These are phyloP conservation scores for Anoplius nigerrimus DNA, from an alignment of 2,888 invertebrate species.

Conservation along the genomic window DNA sequence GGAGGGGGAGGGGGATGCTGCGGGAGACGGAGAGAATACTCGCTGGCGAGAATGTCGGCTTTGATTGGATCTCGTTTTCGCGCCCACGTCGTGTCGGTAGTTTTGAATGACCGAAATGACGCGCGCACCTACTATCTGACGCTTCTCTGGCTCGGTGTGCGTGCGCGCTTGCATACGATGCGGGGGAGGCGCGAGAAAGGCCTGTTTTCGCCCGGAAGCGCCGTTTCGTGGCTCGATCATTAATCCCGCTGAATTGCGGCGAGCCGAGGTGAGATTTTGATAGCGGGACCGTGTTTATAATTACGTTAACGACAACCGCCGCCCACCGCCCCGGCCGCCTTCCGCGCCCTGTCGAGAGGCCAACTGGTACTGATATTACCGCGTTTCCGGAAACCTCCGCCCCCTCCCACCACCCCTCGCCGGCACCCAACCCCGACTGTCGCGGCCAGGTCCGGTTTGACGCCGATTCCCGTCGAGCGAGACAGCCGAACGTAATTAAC, in stretches of 20 bases:
- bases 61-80: constrained; percentile 27
- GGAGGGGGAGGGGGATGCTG: too few species aligned
- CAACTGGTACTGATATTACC: too few species aligned
- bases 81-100: constrained; percentile 11
- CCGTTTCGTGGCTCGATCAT: neutral
- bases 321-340: neutral
- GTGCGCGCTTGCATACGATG: neutral
- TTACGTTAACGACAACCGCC: constrained; percentile 38
- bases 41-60: constrained; percentile 11
- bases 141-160: too few species aligned
- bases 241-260: constrained; percentile 1
- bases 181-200: neutral
- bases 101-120: constrained; percentile 21
- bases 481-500: too few species aligned
- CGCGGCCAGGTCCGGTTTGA: too few species aligned
- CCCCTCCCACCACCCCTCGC: too few species aligned
- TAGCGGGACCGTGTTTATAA: constrained; percentile 29
- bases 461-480: too few species aligned
- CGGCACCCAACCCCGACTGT: too few species aligned
- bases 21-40: constrained; percentile 7
- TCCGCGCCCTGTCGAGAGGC: neutral
- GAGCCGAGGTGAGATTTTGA: constrained; percentile 17
- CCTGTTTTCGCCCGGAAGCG: too few species aligned
- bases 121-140: too few species aligned
- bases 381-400: too few species aligned